phyloP scores from a whole-genome alignment of 2,888 invertebrate genomes.

The Linnaemya vulpina region DNA sequence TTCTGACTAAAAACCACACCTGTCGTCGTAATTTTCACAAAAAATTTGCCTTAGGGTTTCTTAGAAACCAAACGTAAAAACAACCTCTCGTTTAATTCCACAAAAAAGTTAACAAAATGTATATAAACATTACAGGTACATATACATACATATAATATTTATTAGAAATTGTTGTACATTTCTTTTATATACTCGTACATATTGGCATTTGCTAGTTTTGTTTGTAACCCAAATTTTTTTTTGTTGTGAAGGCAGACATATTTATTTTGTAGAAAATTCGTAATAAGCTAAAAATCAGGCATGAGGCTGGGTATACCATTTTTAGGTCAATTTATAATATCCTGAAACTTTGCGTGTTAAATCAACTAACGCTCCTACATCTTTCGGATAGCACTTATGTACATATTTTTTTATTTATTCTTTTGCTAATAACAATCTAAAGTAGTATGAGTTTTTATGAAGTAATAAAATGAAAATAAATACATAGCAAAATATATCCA shows the following conservation, averaged over 20 bases:
- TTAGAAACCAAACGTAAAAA: slow-evolving; percentile 33
- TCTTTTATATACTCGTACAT: slow-evolving; percentile 5
- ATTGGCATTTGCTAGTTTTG: not conserved
- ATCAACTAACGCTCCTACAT: slow-evolving; percentile 45
- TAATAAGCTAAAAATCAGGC: slow-evolving; percentile 17
- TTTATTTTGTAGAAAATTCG: slow-evolving; percentile 50
- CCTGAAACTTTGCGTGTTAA: slow-evolving; percentile 53
- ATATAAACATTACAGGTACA: not conserved
- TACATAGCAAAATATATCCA: not conserved
- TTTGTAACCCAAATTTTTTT: slow-evolving; percentile 50
- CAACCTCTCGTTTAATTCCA: slow-evolving; percentile 2
- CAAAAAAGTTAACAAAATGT: slow-evolving; percentile 18
- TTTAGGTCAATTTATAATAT: slow-evolving; percentile 53
- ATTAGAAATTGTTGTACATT: slow-evolving; percentile 2
- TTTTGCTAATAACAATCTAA: slow-evolving; percentile 16
- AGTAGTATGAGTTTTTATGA: slow-evolving; percentile 17
- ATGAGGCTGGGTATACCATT: not conserved
- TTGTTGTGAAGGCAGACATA: slow-evolving; percentile 26
- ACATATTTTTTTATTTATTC: not conserved
- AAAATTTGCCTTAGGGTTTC: slow-evolving; percentile 36
- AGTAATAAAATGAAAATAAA: not conserved
- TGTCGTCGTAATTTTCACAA: slow-evolving; percentile 24
- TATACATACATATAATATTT: not conserved
- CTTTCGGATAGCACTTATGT: not conserved
- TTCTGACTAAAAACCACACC: slow-evolving; percentile 47